Conservation (phyloP, 2,113 vertebrate species). For the Sylvia atricapilla region DNA sequence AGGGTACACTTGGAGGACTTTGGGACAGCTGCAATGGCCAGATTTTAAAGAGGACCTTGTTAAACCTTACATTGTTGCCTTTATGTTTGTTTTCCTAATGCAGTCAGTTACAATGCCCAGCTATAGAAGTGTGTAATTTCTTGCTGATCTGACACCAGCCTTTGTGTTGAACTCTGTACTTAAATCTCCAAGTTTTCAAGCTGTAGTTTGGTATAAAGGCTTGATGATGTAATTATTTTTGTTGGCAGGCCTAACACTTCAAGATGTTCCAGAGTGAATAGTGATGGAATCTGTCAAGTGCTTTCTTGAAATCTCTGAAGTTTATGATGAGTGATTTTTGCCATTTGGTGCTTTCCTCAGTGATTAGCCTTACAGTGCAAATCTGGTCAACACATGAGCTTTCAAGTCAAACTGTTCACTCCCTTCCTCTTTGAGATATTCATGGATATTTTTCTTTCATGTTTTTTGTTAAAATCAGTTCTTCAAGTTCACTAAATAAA, state of each 20-base stretch:
- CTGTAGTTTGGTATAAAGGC: conserved; percentile 33
- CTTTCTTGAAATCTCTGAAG: conserved; percentile 56
- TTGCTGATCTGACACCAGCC: conserved; percentile 11
- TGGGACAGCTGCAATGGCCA: not conserved
- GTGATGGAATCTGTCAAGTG: conserved; percentile 47
- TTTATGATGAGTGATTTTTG: conserved; percentile 64
- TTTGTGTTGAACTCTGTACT: not conserved
- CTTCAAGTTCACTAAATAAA: not conserved
- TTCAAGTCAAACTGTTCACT: not conserved
- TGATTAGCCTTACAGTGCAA: conserved; percentile 33
- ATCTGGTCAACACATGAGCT: conserved; percentile 61
- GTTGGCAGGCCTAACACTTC: conserved; percentile 34
- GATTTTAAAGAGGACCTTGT: not conserved
- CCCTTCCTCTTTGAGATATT: not conserved
- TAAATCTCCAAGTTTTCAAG: conserved; percentile 22
- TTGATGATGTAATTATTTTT: conserved; percentile 59
- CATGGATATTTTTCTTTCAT: not conserved
- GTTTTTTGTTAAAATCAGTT: not conserved
- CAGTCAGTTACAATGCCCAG: not conserved
- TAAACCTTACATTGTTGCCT: not conserved
- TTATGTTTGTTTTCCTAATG: not conserved
- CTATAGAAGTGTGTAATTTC: not conserved
- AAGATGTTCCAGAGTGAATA: conserved; percentile 57
- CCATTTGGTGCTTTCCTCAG: not conserved
- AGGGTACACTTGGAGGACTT: not conserved